Base-by-base conservation (phyloP, 2,888 invertebrate species). In the Epicampocera succincta region DNA sequence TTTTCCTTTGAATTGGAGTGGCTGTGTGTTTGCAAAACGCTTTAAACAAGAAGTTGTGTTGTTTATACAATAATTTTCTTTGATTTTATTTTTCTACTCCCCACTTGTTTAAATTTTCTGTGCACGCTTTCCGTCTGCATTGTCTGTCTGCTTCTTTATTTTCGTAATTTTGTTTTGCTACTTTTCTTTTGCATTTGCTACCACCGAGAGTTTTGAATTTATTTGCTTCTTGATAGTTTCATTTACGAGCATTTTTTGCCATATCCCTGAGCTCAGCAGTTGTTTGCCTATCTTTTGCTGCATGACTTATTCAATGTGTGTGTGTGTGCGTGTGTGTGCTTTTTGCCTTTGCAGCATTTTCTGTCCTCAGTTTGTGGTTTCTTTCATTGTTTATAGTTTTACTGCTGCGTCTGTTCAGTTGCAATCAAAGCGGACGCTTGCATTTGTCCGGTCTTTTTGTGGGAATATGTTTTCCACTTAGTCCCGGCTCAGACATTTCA, bases 121-220 rank as follows among this genome's bases (percentile, higher is more conserved):
- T 17, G 21, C 4, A n/a, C 5, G 8, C 8, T 63, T 15, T 44
- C 61, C 40, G 74, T 56, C 74, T 65, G 63, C 44, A 46, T 42
- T 63, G 25, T 19, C 48, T 46, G 56, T 29, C 74, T 74, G 48
- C 65, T 40, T 74, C 48, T 63, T 60, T 60, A 73, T 56, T 74
- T 66, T 74, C 66, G 56, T 48, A 48, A 19, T 74, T 66, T 58
- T 74, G 48, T 66, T 48, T 66, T 74, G 63, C 63, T 77, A 71
- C 52, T 63, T 54, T 71, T 21, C 61, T 29, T 54, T 19, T 54
- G 38, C 33, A 33, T 69, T 19, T 52, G 44, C n/a, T 52, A 13
- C 40, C 50, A 50, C 63, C 54, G 54, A 33, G 25, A 71, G 58
- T 50, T 71, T 40, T 50, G 33, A 8, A 63, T 65, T 61, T n/a